Base-by-base conservation (phyloP, 2,888 invertebrate genomes). In the Venusia cambrica region DNA sequence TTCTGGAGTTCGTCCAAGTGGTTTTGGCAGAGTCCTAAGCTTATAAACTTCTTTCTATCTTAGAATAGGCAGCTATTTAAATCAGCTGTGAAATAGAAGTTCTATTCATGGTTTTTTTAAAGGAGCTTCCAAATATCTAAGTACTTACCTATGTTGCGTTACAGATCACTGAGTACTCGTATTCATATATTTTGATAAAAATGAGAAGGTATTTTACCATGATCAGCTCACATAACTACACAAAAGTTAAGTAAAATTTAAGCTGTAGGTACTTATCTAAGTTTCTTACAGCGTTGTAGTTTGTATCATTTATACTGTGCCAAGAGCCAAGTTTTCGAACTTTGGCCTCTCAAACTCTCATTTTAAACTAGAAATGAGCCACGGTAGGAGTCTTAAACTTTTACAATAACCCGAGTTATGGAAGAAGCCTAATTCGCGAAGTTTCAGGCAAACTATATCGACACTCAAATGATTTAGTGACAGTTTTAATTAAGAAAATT, bases 341-440 rank as follows among this genome's bases (percentile, higher is more conserved):
- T 80, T 72, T 28, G 49, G 42, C 57, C 61, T 65, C 70, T 66
- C 64, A 67, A 73, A 77, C 74, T 72, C 61, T 66, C 73, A 76
- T 77, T 80, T 81, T 68, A 74, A 79, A 80, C 75, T 73, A 72
- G 58, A 57, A 73, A 66, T 62, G 62, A 60, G 54, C 57, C n/a
- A 41, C 54, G 59, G 54, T 61, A 57, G 62, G 56, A 58, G 49
- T 49, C 34, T 44, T 31, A 38, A 77, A 78, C 62, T 80, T 78
- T 73, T 66, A 65, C 70, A 69, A 70, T 68, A 66, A 62, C 57
- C 57, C 50, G 34, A 61, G 55, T 60, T 66, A 49, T 51, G 46
- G 49, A 52, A 5, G 24, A 25, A 18, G 11, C 28, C 24, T 7
- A 24, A 14, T 48, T n/a, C n/a, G n/a, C n/a, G n/a, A n/a, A n/a